A percentile compares a stretch with the other conserved stretches of the same genome.
Evolutionary conservation across 1,140 invertebrate species (phyloP).

Genomic region (Neodiprion fabricii): DNA sequence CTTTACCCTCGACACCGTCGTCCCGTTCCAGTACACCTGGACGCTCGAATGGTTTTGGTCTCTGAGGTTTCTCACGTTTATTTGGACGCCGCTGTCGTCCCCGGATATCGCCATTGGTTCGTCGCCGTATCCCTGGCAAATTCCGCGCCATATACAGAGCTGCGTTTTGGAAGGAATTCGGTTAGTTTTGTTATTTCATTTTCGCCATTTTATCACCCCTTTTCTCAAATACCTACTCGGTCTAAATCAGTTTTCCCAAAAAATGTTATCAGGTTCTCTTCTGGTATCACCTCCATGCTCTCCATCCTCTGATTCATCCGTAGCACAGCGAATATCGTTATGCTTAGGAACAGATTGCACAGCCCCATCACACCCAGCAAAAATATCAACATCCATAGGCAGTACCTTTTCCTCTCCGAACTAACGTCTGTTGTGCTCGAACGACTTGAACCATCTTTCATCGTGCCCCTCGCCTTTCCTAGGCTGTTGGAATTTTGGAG

Average conservation of each 20-base stretch:
- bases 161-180: conserved; percentile 23
- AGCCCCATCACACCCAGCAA: conserved; percentile 51
- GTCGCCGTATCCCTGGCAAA: conserved; percentile 74
- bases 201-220: not conserved
- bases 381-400: conserved; percentile 54
- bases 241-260: conserved; percentile 81
- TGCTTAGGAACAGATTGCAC: conserved; percentile 55
- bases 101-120: conserved; percentile 74
- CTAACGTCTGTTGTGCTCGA: not conserved
- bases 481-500: conserved; percentile 11
- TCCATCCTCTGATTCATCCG: conserved; percentile 68
- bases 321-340: conserved; percentile 54
- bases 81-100: conserved; percentile 66
- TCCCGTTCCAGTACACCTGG: conserved; percentile 61
- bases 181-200: not conserved
- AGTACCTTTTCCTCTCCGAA: conserved; percentile 44
- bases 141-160: conserved; percentile 49
- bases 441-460: conserved; percentile 24
- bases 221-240: conserved; percentile 45
- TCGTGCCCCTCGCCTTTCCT: conserved; percentile 27
- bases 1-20: conserved; percentile 71
- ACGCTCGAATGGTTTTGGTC: conserved; percentile 34
- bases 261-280: conserved; percentile 80
- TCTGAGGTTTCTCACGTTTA: conserved; percentile 66
- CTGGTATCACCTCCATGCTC: conserved; percentile 82